Conservation (phyloP, 2,888 invertebrate species). For the Sarcophaga caerulescens region DNA sequence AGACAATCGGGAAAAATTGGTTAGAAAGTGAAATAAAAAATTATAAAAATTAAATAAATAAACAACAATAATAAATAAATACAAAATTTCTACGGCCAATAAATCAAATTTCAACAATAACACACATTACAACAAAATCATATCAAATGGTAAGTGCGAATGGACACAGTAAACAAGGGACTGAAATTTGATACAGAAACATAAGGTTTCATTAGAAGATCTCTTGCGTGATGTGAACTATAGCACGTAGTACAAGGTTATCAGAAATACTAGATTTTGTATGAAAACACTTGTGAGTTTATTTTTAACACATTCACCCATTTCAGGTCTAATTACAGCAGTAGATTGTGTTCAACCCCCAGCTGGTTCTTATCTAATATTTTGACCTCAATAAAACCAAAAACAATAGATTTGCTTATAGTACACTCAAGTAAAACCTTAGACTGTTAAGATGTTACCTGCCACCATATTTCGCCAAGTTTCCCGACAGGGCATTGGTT, state of each 20-base stretch:
- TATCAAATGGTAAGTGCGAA: constrained; percentile 32
- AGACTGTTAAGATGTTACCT: constrained; percentile 74
- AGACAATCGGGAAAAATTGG: constrained; percentile 12
- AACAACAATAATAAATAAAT: background rate
- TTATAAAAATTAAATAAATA: background rate
- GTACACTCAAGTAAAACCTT: background rate
- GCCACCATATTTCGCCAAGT: constrained; percentile 79
- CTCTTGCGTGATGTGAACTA: background rate
- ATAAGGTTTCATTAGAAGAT: background rate
- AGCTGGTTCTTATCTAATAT: constrained; percentile 20
- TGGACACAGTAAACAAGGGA: background rate
- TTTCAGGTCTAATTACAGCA: constrained; percentile 21
- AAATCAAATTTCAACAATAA: background rate
- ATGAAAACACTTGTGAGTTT: background rate
- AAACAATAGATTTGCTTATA: background rate
- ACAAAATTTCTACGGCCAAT: background rate
- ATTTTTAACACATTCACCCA: background rate
- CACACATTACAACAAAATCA: background rate
- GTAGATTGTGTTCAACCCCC: constrained; percentile 5
- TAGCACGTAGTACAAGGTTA: constrained; percentile 39
- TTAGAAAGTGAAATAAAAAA: constrained; percentile 17
- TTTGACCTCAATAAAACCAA: background rate
- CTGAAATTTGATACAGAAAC: background rate
- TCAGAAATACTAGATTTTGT: background rate
- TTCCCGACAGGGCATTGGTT: constrained; percentile 73